Conservation (phyloP, 1,140 invertebrate species). For the Chrysopa pallens region DNA sequence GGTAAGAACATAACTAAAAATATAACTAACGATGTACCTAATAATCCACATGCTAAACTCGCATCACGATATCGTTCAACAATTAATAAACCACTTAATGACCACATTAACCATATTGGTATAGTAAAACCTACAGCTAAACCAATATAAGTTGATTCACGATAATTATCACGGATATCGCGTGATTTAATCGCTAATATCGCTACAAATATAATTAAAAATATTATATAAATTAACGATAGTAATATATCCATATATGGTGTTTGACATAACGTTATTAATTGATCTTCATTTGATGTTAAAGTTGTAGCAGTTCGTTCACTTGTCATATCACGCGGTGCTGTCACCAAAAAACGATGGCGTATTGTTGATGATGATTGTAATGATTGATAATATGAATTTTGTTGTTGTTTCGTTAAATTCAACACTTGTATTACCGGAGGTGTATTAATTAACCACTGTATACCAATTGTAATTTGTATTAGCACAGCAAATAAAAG, state of each 20-base stretch:
- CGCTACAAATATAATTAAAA: constrained; percentile 67
- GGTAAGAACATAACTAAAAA: constrained; percentile 89
- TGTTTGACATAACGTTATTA: constrained; percentile 36
- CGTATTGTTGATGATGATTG: constrained; percentile 13
- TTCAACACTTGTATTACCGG: constrained; percentile 35
- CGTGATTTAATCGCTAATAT: constrained; percentile 67
- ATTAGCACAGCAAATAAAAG: constrained; percentile 78
- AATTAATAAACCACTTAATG: constrained; percentile 50
- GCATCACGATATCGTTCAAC: constrained; percentile 64
- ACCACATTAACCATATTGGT: constrained; percentile 77
- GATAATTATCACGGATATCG: constrained; percentile 80
- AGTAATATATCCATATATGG: constrained; percentile 51
- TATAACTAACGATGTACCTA: constrained; percentile 62
- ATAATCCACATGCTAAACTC: constrained; percentile 71
- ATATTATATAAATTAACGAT: constrained; percentile 63
- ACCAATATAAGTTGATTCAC: constrained; percentile 78
- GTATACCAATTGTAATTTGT: constrained; percentile 72
- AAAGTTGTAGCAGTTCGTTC: neutral
- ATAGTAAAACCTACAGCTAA: constrained; percentile 65
- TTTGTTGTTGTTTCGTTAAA: constrained; percentile 11
- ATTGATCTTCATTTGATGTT: constrained; percentile 12
- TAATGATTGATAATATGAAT: constrained; percentile 9
- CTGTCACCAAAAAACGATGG: constrained; percentile 22
- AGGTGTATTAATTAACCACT: constrained; percentile 65
- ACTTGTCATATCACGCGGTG: constrained; percentile 17